Evolutionary conservation across 2,797 vertebrate genomes (phyloP).

Genomic region (Cynodonichthys magdalenae): DNA sequence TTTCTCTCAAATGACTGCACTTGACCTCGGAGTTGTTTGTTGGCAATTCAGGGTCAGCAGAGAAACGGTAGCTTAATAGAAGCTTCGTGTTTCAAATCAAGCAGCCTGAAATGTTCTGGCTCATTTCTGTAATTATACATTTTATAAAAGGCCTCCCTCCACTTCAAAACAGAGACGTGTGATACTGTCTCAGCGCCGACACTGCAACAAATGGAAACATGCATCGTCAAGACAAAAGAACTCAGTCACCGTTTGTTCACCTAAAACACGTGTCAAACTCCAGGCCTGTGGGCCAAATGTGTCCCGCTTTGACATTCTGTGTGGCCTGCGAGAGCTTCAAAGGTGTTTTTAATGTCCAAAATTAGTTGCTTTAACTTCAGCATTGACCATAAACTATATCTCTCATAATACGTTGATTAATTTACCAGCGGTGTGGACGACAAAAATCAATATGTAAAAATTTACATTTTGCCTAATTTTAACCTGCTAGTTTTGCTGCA

Average conservation of each 20-base stretch:
- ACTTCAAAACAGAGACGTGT: slow-evolving; percentile 4
- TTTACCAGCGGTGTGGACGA: too few relatives aligned
- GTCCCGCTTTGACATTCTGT: too few relatives aligned
- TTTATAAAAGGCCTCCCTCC: not conserved
- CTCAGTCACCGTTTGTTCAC: not conserved
- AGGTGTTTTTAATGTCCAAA: too few relatives aligned
- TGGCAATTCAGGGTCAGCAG: slow-evolving; percentile 33
- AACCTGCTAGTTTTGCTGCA: too few relatives aligned
- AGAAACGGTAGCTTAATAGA: slow-evolving; percentile 11
- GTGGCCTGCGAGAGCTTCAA: too few relatives aligned
- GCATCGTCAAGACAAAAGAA: not conserved
- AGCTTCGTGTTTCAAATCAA: slow-evolving; percentile 17
- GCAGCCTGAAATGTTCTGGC: slow-evolving; percentile 6
- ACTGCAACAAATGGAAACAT: not conserved
- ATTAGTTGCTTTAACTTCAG: too few relatives aligned
- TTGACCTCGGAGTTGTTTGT: slow-evolving; percentile 40
- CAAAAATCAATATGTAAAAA: too few relatives aligned
- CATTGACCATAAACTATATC: too few relatives aligned
- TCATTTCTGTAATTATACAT: slow-evolving; percentile 19
- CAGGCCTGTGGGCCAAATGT: too few relatives aligned
- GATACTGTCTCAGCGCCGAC: not conserved
- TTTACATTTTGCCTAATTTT: too few relatives aligned
- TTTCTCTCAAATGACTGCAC: slow-evolving; percentile 18
- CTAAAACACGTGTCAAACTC: too few relatives aligned
- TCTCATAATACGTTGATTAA: too few relatives aligned